These are phyloP conservation scores for Hypomecis punctinalis DNA, from an alignment of 2,888 invertebrate genomes.

Conservation along the genomic window DNA sequence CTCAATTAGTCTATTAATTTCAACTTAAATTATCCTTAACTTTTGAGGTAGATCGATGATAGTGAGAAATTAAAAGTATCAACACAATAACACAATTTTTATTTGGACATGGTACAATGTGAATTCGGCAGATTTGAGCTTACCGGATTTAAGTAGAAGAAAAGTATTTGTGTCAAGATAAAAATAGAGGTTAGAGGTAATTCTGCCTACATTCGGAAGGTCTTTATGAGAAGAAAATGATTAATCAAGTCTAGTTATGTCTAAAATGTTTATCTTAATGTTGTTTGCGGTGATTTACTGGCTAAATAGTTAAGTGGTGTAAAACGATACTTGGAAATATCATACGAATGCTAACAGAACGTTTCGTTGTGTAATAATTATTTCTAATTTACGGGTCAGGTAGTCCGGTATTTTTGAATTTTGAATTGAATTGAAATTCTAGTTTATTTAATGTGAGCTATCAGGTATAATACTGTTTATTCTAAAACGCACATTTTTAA, in stretches of 20 bases:
- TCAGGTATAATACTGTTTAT: too few relatives aligned
- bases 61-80: not conserved
- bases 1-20: too few relatives aligned
- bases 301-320: slow-evolving; percentile 46
- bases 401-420: too few relatives aligned
- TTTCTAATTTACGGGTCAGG: too few relatives aligned
- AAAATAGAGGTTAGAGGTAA: slow-evolving; percentile 62
- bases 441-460: too few relatives aligned
- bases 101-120: slow-evolving; percentile 11
- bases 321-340: slow-evolving; percentile 47
- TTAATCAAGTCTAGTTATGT: slow-evolving; percentile 60
- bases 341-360: slow-evolving; percentile 9
- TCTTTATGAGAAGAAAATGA: slow-evolving; percentile 69
- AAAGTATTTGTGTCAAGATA: slow-evolving; percentile 64
- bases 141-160: slow-evolving; percentile 37
- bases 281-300: slow-evolving; percentile 55
- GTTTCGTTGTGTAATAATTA: not conserved
- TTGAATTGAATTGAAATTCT: too few relatives aligned
- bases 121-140: slow-evolving; percentile 10
- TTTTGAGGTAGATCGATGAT: too few relatives aligned
- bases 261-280: slow-evolving; percentile 72
- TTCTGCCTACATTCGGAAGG: slow-evolving; percentile 72
- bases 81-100: not conserved
- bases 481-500: too few relatives aligned
- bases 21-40: too few relatives aligned